phyloP scores from a whole-genome alignment of 2,888 invertebrate genomes.

The Dasysyrphus albostriatus region DNA sequence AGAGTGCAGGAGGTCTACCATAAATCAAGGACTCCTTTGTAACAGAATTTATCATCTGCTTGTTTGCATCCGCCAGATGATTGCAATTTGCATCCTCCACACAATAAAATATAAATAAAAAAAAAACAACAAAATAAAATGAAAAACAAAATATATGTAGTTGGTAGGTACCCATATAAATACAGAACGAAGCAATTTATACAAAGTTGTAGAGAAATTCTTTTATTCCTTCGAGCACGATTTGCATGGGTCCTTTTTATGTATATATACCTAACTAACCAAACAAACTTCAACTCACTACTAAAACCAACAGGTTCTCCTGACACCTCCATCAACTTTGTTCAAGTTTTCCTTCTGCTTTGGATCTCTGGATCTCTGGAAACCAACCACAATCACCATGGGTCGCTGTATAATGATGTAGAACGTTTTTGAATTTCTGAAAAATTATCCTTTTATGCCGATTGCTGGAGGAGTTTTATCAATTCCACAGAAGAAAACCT shows the following conservation, averaged over 20 bases:
- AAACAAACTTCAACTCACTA: conserved; percentile 52
- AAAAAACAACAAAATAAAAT: background rate
- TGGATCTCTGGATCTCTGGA: background rate
- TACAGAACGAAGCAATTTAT: conserved; percentile 21
- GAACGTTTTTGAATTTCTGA: conserved; percentile 47
- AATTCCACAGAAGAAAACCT: conserved; percentile 15
- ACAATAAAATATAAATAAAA: conserved; percentile 1
- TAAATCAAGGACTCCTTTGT: conserved; percentile 74
- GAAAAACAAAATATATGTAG: background rate
- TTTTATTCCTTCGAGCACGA: conserved; percentile 21
- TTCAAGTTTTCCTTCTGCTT: background rate
- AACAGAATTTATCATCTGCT: conserved; percentile 73
- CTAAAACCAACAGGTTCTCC: conserved; percentile 54
- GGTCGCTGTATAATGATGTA: conserved; percentile 15
- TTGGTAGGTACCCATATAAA: background rate
- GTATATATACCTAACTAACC: conserved; percentile 16
- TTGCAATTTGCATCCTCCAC: conserved; percentile 61
- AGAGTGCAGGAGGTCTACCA: conserved; percentile 45
- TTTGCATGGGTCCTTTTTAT: conserved; percentile 26
- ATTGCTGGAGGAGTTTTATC: conserved; percentile 38
- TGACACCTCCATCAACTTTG: conserved; percentile 60
- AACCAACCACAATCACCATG: background rate
- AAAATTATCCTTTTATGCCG: conserved; percentile 59
- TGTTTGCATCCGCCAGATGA: conserved; percentile 72
- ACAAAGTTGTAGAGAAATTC: conserved; percentile 17